These are phyloP conservation scores for Anguilla anguilla DNA, from an alignment of 2,797 vertebrate genomes.

Conservation along the genomic window DNA sequence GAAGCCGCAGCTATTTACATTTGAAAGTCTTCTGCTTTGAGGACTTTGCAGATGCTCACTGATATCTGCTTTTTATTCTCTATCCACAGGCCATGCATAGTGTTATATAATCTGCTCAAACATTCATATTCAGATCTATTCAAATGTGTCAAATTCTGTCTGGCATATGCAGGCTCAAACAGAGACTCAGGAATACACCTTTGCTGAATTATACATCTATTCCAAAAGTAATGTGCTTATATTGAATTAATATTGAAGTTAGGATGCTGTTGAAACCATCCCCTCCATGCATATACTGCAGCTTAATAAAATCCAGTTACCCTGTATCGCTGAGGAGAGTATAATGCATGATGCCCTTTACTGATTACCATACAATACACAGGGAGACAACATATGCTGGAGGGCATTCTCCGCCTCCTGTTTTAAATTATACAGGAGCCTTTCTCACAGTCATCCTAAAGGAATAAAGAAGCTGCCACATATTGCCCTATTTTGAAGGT, in stretches of 20 bases:
- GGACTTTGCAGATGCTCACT: background rate
- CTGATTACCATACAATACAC: conserved; percentile 6
- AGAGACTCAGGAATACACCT: background rate
- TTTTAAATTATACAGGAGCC: conserved; percentile 9
- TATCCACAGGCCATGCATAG: background rate
- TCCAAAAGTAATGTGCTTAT: background rate
- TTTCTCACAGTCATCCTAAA: background rate
- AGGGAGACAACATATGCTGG: conserved; percentile 25
- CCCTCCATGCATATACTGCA: background rate
- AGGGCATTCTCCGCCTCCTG: conserved; percentile 32
- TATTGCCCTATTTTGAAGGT: background rate
- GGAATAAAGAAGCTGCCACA: background rate
- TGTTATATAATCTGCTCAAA: background rate
- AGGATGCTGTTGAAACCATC: background rate
- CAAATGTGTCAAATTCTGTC: background rate
- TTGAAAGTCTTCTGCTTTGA: background rate
- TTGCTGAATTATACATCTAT: background rate
- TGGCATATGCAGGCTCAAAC: background rate
- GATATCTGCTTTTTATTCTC: background rate
- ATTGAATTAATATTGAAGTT: background rate
- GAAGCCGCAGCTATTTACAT: background rate
- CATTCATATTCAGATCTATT: background rate
- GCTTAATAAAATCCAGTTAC: background rate
- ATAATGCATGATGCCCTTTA: background rate
- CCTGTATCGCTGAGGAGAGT: background rate